Evolutionary conservation across 2,113 vertebrate genomes (phyloP).

Genomic region (Chrysochloris asiatica): DNA sequence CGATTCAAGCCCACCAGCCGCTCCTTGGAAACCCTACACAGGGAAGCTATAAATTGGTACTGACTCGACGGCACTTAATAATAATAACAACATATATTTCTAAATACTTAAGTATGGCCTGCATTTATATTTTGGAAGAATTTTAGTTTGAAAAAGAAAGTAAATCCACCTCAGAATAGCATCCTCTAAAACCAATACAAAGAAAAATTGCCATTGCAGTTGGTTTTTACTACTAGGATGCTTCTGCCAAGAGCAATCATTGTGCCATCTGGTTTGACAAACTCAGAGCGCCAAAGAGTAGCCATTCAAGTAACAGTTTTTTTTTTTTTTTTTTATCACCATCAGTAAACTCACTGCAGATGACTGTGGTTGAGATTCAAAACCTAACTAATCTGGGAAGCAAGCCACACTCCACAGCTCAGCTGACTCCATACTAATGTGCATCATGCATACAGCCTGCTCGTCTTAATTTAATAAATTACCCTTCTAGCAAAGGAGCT

Average conservation of each 20-base stretch:
- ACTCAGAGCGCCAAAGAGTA: slow-evolving; percentile 56
- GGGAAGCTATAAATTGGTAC: too few species aligned
- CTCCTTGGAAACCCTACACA: too few species aligned
- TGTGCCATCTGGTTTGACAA: slow-evolving; percentile 72
- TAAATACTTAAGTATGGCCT: slow-evolving; percentile 34
- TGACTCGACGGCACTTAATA: too few species aligned
- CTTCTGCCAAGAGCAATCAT: slow-evolving; percentile 68
- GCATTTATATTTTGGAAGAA: slow-evolving; percentile 45
- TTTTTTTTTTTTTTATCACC: too few species aligned
- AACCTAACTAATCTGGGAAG: slow-evolving; percentile 54
- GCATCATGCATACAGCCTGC: slow-evolving; percentile 48
- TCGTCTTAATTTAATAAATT: slow-evolving; percentile 65
- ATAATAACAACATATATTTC: too few species aligned
- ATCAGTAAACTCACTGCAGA: slow-evolving; percentile 62
- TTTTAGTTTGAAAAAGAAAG: slow-evolving; percentile 56
- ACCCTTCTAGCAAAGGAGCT: slow-evolving; percentile 49
- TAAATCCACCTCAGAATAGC: slow-evolving; percentile 43
- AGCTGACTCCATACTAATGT: slow-evolving; percentile 39
- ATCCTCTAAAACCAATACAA: slow-evolving; percentile 45
- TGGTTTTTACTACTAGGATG: slow-evolving; percentile 53
- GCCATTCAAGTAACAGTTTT: slow-evolving; percentile 71
- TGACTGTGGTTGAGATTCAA: slow-evolving; percentile 24
- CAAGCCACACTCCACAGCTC: slow-evolving; percentile 54
- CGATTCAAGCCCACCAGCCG: too few species aligned
- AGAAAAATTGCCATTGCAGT: slow-evolving; percentile 47